Base-by-base conservation (phyloP, 2,797 vertebrate genomes). In the Girardinus metallicus region DNA sequence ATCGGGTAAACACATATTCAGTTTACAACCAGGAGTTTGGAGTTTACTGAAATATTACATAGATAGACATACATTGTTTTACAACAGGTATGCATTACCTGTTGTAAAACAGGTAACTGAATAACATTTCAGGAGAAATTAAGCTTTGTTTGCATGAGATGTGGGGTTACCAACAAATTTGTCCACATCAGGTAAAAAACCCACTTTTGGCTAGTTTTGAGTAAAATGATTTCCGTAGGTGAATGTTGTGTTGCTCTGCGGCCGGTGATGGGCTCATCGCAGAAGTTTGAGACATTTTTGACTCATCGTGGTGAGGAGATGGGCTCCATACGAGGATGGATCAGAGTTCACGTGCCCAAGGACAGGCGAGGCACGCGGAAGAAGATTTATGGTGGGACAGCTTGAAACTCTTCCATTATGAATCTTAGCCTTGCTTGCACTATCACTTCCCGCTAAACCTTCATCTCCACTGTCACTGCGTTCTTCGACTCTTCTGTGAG, bases 241-340 rank as follows among this genome's bases (percentile, higher is more conserved):
- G 96, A 97, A 88, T 97, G 96, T 88, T 97, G 96, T 80, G 94
- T 97, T 34, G 95, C 96, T 74, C 84, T 97, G 66, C 91, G 86
- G 62, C 91, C 95, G 0, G 85, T 95, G n/a, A 86, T 89, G 3
- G 91, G 94, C 29, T 86, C 92, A 0, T 93, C 92, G 0, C 95
- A 96, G 85, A 93, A 92, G 76, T 97, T 97, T 86, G 96, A 97
- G 92, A 96, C 95, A 0, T 96, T 96, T 86, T 83, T 97, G 87
- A 95, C 92, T 79, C 97, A 97, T 89, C 90, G 96, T 2, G 97
- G 96, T 5, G 97, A 97, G 77, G 96, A 97, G 90, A 96, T 96
- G 88, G 97, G 97, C 66, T 97, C 96, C 79, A 95, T 97, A 62
- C 92, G 96, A 36, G 96, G 96, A 13, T 85, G 95, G 26, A 88